These are phyloP conservation scores for Pygathrix nemaeus DNA, from an alignment of 2,113 vertebrate species.

Conservation along the genomic window DNA sequence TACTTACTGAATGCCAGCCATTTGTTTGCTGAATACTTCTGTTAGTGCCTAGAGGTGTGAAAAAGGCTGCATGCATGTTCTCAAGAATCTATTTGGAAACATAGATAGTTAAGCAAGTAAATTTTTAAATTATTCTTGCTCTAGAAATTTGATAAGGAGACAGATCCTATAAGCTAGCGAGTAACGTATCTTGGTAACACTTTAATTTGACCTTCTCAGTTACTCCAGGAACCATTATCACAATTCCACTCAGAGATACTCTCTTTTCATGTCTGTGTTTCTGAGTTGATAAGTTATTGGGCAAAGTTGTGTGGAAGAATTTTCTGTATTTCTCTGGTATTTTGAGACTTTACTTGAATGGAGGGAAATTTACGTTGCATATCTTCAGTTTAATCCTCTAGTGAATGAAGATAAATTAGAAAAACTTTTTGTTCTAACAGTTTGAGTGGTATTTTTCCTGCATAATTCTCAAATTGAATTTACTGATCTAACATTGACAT, in stretches of 20 bases:
- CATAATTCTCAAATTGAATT: slow-evolving; percentile 13
- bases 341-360: background rate
- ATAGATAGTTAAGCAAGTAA: slow-evolving; percentile 20
- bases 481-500: background rate
- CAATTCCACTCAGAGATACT: background rate
- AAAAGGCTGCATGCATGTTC: background rate
- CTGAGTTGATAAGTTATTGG: background rate
- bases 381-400: slow-evolving; percentile 12
- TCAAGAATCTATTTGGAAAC: background rate
- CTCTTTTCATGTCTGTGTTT: background rate
- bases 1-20: background rate
- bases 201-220: background rate
- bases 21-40: background rate
- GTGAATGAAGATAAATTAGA: slow-evolving; percentile 18
- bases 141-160: background rate
- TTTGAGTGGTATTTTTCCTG: background rate
- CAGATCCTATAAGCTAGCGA: background rate
- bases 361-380: background rate
- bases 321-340: background rate
- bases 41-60: background rate
- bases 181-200: background rate
- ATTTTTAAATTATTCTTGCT: background rate
- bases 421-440: background rate
- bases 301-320: background rate
- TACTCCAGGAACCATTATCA: background rate